These are phyloP conservation scores for Cassiopea xamachana DNA, from an alignment of 30 jellyfish, hydroid and myxozoan species.

Conservation along the genomic window DNA sequence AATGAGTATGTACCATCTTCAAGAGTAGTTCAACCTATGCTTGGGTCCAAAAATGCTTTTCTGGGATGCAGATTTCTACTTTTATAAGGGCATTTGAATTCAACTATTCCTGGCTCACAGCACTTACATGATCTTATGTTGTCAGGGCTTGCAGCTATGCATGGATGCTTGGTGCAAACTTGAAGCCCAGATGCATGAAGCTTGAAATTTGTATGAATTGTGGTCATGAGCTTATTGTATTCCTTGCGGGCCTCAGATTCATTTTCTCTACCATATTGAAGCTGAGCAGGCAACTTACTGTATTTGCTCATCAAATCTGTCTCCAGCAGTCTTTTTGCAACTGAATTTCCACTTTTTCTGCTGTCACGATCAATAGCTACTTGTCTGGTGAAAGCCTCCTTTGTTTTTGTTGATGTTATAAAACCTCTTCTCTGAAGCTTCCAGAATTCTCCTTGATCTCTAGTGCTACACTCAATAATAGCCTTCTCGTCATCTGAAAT, in stretches of 20 bases:
- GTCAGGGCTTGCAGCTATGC: constrained; percentile 69
- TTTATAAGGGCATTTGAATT: constrained; percentile 51
- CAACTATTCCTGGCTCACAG: constrained; percentile 47
- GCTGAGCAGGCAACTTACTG: constrained; percentile 61
- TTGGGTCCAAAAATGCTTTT: constrained; percentile 50
- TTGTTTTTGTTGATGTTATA: constrained; percentile 49
- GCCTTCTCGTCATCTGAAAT: constrained; percentile 60
- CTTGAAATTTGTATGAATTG: constrained; percentile 49
- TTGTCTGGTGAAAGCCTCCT: constrained; percentile 50
- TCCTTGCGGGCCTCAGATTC: constrained; percentile 51
- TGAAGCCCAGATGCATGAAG: constrained; percentile 55
- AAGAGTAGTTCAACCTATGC: constrained; percentile 30
- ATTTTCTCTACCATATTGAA: constrained; percentile 50
- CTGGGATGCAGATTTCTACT: constrained; percentile 53
- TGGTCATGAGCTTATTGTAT: constrained; percentile 56
- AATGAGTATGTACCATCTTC: constrained; percentile 39
- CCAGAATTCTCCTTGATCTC: constrained; percentile 67
- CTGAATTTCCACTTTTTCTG: constrained; percentile 53
- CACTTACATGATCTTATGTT: constrained; percentile 54
- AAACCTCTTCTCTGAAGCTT: constrained; percentile 51
- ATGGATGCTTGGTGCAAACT: constrained; percentile 56
- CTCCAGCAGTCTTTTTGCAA: constrained; percentile 66
- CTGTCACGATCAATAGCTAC: constrained; percentile 35
- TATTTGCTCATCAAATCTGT: constrained; percentile 54
- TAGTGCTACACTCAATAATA: constrained; percentile 36